Evolutionary conservation across 2,797 vertebrate genomes (phyloP), one percentile per base, ranked within the genome.

Genomic region (Pseudochirops corinnae): DNA sequence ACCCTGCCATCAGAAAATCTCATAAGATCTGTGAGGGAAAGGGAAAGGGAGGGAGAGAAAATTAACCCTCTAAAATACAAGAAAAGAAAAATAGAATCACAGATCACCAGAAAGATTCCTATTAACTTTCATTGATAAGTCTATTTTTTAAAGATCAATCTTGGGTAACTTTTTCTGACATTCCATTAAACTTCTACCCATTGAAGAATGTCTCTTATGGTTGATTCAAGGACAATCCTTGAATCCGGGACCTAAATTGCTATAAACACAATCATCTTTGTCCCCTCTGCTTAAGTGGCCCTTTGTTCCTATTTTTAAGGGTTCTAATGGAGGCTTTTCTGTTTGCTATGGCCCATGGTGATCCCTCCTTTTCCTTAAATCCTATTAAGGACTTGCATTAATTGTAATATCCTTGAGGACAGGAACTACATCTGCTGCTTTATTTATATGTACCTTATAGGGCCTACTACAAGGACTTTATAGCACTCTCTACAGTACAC

Each of bases 1-100:
- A 98, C 98, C 26, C 98, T 98, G 3, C 96, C 98, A 96, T 99
- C 99, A 29, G 99, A 98, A 98, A 99, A 99, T 18, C 98, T 98
- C 96, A 99, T 98, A 97, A 99, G 96, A 95, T 99, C 99, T 99
- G 99, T 90, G 96, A 98, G 98, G 98, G 96, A 92, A 97, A 92
- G 97, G 91, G 46, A 93, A 0, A 93, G 6, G 9, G 52, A 55
- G 5, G 31, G 90, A 31, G 13, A 21, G 31, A 33, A 46, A 33
- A 18, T 91, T 55, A 91, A 33, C 5, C 21, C 74, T 46, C 50
- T 87, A 87, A 87, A 46, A 87, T 11, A 50, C 39, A 87, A 46
- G n/a, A 82, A 18, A 46, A 12, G 91, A 33, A 58, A 12, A 93
- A 33, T 0, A 16, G 5, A 26, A 92, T 55, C 91, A 46, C 1